Evolutionary conservation across 2,888 invertebrate genomes (phyloP), one percentile per base, ranked within the genome.

Genomic region (Scelioninae gen. 1): DNA sequence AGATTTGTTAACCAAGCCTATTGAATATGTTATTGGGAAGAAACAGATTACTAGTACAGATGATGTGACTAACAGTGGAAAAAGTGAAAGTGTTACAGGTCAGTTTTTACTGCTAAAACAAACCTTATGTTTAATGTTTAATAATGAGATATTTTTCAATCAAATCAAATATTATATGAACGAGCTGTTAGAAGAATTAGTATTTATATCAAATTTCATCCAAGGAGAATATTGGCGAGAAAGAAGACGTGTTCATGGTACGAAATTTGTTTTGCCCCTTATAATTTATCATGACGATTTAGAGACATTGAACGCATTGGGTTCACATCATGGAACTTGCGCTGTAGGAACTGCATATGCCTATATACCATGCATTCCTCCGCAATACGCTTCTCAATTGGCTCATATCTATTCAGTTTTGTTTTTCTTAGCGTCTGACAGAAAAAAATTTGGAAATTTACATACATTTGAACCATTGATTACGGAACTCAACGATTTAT

Each of bases 401-500:
- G 5, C 8, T 8, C 55, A 76, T 51, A 76, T 76, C 13, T 69
- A 71, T 49, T 15, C 56, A 13, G 78, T 78, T 29, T 58, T 78
- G 13, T 49, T 78, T 23, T 76, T 69, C 56, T 6, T 31, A 15
- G 9, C 69, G 0, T n/a, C 23, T 6, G 60, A 60, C 32, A 69
- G 78, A 69, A 81, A 81, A 53, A 63, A 29, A 47, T 81, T 81
- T 55, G 81, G 81, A 4, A 82, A 82, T 72, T n/a, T 23, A 0
- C 10, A 43, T 5, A 72, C 55, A 6, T 82, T 82, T 45, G 5
- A 68, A 45, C 43, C 23, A 10, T n/a, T 63, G 1, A 71, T 76
- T 9, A 34, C 8, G 10, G 81, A 81, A 51, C 23, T 76, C 10
- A 81, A 72, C 13, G 62, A 82, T 47, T 53, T 77, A 5, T 34